Percentiles rank a stretch among this genome's conserved stretches.
Evolutionary conservation across 2,888 invertebrate species (phyloP).

Genomic region (Dryobotodes eremita): DNA sequence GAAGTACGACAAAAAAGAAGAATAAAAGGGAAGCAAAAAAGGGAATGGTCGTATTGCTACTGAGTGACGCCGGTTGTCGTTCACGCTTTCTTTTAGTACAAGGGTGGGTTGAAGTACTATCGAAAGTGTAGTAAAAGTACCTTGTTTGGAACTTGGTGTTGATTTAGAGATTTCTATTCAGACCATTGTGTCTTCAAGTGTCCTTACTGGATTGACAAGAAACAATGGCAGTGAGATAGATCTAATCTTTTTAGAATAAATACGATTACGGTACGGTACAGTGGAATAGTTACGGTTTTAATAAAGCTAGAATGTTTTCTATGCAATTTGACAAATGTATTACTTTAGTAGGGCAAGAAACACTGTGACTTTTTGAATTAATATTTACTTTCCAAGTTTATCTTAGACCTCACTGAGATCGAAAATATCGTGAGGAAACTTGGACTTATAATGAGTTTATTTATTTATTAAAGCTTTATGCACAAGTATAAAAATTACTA

Average conservation of each 20-base stretch:
- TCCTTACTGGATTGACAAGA: constrained; percentile 21
- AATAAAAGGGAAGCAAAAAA: constrained; percentile 71
- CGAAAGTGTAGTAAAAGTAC: constrained; percentile 58
- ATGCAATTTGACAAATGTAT: neutral
- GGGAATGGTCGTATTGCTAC: constrained; percentile 66
- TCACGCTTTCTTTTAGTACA: constrained; percentile 66
- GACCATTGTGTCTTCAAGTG: constrained; percentile 44
- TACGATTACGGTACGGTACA: neutral
- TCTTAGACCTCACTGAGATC: neutral
- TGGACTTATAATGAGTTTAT: neutral
- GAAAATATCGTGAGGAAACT: neutral
- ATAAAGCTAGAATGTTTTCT: neutral
- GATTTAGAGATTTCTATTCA: constrained; percentile 52
- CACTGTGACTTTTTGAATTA: neutral
- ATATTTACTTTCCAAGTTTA: neutral
- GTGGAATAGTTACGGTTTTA: neutral
- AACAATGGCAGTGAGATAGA: constrained; percentile 38
- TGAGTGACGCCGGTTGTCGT: constrained; percentile 69
- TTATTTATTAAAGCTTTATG: too few relatives aligned
- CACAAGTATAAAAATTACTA: too few relatives aligned
- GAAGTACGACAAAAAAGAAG: constrained; percentile 76
- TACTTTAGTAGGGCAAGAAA: neutral
- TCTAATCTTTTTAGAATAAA: constrained; percentile 23
- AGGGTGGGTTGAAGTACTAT: constrained; percentile 58
- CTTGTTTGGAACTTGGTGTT: constrained; percentile 56